Percentiles rank a stretch among this genome's conserved stretches.
Evolutionary conservation across 1,140 invertebrate species (phyloP).

Genomic region (Zaprionus davidi): DNA sequence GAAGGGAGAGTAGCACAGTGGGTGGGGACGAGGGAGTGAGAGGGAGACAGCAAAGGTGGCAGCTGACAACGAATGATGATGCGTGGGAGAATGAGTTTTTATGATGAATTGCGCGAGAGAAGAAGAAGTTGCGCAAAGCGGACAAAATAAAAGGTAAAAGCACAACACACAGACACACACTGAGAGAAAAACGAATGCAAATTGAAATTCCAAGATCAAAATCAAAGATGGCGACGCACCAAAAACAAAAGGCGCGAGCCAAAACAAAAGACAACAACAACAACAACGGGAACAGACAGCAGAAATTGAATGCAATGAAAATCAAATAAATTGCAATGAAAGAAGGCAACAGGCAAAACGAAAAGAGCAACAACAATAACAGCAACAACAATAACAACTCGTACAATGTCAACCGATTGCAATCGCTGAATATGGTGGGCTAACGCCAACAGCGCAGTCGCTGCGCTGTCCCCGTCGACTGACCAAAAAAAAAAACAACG

Average conservation of each 20-base stretch:
- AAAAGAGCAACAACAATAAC: conserved; percentile 20
- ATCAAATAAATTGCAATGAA: conserved; percentile 81
- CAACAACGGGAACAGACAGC: conserved; percentile 19
- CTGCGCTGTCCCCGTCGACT: conserved; percentile 19
- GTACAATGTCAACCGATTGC: conserved; percentile 76
- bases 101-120: conserved; percentile 67
- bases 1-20: conserved; percentile 8
- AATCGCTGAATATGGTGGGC: conserved; percentile 75
- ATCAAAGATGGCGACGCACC: conserved; percentile 52
- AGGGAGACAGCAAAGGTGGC: conserved; percentile 2
- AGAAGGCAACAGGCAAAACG: conserved; percentile 35
- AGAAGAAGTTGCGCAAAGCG: conserved; percentile 32
- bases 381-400: conserved; percentile 38
- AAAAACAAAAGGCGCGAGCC: conserved; percentile 55
- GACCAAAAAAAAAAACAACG: conserved; percentile 43
- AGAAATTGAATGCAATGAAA: conserved; percentile 78
- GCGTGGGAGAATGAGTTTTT: conserved; percentile 35
- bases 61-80: conserved; percentile 60
- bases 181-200: conserved; percentile 52
- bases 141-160: conserved; percentile 3
- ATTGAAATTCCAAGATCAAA: conserved; percentile 78
- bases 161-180: neutral
- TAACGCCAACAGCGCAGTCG: conserved; percentile 24
- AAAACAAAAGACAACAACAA: conserved; percentile 41
- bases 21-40: neutral